phyloP scores from a whole-genome alignment of 2,888 invertebrate genomes.

The Halictus quadricinctus region DNA sequence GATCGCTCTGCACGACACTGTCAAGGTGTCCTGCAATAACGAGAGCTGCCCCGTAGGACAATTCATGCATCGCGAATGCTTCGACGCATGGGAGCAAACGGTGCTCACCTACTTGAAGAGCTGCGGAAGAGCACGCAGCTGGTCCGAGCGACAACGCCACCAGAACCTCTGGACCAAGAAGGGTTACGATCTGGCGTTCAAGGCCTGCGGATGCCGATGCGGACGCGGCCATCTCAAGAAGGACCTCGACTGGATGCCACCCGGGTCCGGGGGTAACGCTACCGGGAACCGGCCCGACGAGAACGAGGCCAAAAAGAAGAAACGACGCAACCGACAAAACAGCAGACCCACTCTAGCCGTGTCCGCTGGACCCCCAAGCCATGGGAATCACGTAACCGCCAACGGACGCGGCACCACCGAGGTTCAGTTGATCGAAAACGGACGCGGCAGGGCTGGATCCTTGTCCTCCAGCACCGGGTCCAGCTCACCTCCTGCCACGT shows the following conservation, averaged over 20 bases:
- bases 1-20: slow-evolving; percentile 90
- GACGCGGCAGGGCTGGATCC: slow-evolving; percentile 88
- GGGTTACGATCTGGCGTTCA: slow-evolving; percentile 97
- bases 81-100: slow-evolving; percentile 96
- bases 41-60: slow-evolving; percentile 94
- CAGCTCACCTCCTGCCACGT: slow-evolving; percentile 92
- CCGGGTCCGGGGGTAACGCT: slow-evolving; percentile 84
- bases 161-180: slow-evolving; percentile 99
- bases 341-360: slow-evolving; percentile 86
- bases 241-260: slow-evolving; percentile 95
- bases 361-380: slow-evolving; percentile 83
- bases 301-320: slow-evolving; percentile 86
- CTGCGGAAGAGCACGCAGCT: slow-evolving; percentile 95
- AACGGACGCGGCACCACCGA: slow-evolving; percentile 72
- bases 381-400: slow-evolving; percentile 75
- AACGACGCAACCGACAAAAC: slow-evolving; percentile 87
- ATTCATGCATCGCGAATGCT: slow-evolving; percentile 98
- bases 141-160: slow-evolving; percentile 96
- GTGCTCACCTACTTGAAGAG: slow-evolving; percentile 94
- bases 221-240: slow-evolving; percentile 96
- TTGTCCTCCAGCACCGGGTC: slow-evolving; percentile 91
- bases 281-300: slow-evolving; percentile 83
- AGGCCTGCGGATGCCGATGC: slow-evolving; percentile 97
- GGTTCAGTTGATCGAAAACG: slow-evolving; percentile 77
- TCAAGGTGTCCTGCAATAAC: slow-evolving; percentile 97